A percentile compares a stretch with the other conserved stretches of the same genome.
Conservation (phyloP, 1,140 invertebrate genomes). For the Rhizoglyphus robini region DNA sequence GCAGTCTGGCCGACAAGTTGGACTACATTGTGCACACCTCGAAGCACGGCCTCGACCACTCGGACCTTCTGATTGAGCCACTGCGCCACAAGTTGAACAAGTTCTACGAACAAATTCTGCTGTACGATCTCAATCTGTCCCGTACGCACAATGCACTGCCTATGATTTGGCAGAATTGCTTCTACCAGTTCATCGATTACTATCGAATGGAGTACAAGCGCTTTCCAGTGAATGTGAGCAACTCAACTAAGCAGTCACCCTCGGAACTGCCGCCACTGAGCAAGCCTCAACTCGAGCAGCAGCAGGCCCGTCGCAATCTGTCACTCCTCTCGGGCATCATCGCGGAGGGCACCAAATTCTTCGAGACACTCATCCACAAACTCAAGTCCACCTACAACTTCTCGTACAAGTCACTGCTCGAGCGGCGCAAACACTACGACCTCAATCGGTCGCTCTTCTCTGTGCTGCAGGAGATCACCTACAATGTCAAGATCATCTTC, state of each 20-base stretch:
- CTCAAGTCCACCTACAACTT: background rate
- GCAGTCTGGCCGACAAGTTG: background rate
- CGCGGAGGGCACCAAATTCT: background rate
- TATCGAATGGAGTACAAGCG: too few species aligned
- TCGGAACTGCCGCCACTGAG: too few species aligned
- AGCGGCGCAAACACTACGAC: background rate
- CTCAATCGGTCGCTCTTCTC: background rate
- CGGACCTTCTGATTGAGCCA: background rate
- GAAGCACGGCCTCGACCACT: background rate
- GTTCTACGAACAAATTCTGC: background rate
- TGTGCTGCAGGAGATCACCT: background rate
- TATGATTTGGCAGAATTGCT: background rate
- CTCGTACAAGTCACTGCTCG: background rate
- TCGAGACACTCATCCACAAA: background rate
- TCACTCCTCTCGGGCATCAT: background rate
- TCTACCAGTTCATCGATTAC: background rate
- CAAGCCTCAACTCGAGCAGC: too few species aligned
- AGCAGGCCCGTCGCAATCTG: too few species aligned
- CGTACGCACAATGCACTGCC: background rate
- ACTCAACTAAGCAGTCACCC: too few species aligned
- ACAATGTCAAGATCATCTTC: constrained; percentile 2
- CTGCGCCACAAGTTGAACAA: background rate
- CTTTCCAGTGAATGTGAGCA: too few species aligned
- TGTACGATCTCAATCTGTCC: background rate
- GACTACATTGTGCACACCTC: background rate